Base-by-base conservation (phyloP, 37 sponge, comb jelly and placozoan genomes). In the Hormiphora californensis region DNA sequence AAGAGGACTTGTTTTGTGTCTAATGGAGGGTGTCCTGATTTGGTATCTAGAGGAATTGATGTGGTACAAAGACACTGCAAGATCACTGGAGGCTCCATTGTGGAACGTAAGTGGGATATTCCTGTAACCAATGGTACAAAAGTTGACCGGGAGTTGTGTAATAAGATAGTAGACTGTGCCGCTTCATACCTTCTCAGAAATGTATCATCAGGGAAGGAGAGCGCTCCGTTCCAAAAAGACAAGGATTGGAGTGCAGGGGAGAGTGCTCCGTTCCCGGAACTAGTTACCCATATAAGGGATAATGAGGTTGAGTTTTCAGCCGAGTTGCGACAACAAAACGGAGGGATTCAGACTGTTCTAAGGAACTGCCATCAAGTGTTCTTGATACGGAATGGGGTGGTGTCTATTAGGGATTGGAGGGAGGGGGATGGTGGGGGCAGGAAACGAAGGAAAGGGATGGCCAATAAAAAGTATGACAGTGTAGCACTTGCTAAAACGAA, bases 1-100 rank as follows among this genome's bases (percentile, higher is more conserved):
- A 97, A 97, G 59, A 55, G 92, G 69, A 73, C 81, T 40, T 73
- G 81, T 40, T 73, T 73, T 73, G 81, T 73, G 17, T 73, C 81
- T 46, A 28, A 73, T n/a, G 81, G 81, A 40, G 17, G 81, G 1
- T 25, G 0, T 73, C 43, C 40, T 21, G 2, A 25, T 41, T 5
- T 36, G 5, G 25, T 1, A 4, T 25, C 40, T 28, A 33, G 19
- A n/a, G 38, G 43, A 1, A 32, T 33, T 32, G 12, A n/a, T 4
- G 19, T 40, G 23, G 28, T 0, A 22, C 41, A 22, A n/a, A 33
- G 21, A 1, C 22, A 23, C 23, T 8, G 19, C 21, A 40, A 43
- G 1, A 3, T 73, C 9, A 73, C 12, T n/a, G 22, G 25, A 1
- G 17, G 43, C 25, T 73, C 81, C 22, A 7, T 25, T 40, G 81